Evolutionary conservation across 2,113 vertebrate genomes (phyloP).

Genomic region (Coregonus clupeaformis): DNA sequence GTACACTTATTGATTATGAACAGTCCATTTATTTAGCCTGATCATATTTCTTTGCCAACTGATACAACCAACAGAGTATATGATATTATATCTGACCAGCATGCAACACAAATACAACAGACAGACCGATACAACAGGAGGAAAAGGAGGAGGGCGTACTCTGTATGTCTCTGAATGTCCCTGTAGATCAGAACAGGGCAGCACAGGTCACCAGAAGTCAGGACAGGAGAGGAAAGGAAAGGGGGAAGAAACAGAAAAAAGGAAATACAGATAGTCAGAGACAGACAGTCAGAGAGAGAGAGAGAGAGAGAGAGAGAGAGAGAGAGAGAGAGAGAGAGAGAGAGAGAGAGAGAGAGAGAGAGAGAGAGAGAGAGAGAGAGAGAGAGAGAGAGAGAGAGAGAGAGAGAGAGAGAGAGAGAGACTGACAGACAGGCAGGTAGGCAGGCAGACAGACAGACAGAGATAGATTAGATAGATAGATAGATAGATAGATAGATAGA

Average conservation of each 20-base stretch:
- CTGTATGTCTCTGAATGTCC: conserved; percentile 81
- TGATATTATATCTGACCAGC: too few species aligned
- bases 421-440: not conserved
- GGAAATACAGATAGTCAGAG: not conserved
- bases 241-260: not conserved
- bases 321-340: not conserved
- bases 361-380: not conserved
- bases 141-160: conserved; percentile 59
- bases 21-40: too few species aligned
- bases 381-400: not conserved
- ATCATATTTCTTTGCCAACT: too few species aligned
- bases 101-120: not conserved
- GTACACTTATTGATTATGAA: too few species aligned
- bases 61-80: too few species aligned
- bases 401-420: not conserved
- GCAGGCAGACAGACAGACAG: not conserved
- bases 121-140: not conserved
- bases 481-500: not conserved
- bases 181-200: conserved; percentile 60
- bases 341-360: not conserved
- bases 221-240: not conserved
- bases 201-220: not conserved
- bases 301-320: not conserved
- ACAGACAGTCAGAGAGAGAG: not conserved
- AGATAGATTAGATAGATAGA: conserved; percentile 15